Conservation (phyloP, 2,113 vertebrate species). For the Gorsachius goisagi region DNA sequence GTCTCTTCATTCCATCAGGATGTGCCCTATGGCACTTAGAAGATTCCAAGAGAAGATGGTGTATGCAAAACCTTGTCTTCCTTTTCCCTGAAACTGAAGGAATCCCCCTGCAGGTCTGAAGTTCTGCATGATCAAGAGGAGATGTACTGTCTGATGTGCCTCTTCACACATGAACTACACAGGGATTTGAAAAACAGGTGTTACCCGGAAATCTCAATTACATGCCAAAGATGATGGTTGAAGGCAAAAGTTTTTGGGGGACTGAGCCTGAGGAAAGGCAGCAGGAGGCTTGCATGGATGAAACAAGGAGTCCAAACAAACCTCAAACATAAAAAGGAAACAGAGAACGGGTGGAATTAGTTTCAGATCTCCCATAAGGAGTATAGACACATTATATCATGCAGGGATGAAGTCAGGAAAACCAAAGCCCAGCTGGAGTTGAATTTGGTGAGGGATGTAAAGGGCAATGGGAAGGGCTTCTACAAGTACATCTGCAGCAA, state of each 20-base stretch:
- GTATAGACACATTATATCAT: neutral
- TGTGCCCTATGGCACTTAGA: neutral
- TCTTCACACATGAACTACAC: neutral
- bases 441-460: neutral
- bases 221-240: neutral
- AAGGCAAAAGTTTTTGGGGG: neutral
- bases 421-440: neutral
- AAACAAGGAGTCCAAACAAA: neutral
- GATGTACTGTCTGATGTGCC: neutral
- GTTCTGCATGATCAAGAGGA: neutral
- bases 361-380: neutral
- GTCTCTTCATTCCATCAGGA: neutral
- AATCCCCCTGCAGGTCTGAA: neutral
- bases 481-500: neutral
- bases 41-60: neutral
- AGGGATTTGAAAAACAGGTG: neutral
- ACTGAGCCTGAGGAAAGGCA: neutral
- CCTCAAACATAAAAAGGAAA: neutral
- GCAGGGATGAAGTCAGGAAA: neutral
- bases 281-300: neutral
- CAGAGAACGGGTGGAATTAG: neutral
- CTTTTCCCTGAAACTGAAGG: neutral
- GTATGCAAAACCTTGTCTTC: neutral
- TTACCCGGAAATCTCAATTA: neutral
- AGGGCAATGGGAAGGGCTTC: neutral